phyloP scores from a whole-genome alignment of 2,888 invertebrate species.

The Empis stercorea region DNA sequence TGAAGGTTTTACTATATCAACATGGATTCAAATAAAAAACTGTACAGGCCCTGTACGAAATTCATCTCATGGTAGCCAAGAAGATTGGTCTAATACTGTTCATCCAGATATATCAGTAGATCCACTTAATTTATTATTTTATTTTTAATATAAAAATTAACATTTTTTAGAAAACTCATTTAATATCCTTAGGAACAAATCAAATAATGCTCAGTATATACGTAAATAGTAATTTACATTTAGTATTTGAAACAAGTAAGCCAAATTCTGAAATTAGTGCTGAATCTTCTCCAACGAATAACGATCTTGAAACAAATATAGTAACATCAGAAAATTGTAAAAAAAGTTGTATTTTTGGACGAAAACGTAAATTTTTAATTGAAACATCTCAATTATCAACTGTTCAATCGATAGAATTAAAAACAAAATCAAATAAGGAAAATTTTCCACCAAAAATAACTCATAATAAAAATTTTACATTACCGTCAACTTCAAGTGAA shows the following conservation, averaged over 20 bases:
- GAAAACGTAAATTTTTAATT: not conserved
- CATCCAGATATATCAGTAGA: not conserved
- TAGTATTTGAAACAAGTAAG: conserved; percentile 28
- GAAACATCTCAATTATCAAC: conserved; percentile 2
- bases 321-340: conserved; percentile 1
- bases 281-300: not conserved
- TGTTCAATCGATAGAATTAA: not conserved
- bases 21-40: conserved; percentile 30
- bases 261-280: conserved; percentile 24
- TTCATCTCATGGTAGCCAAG: not conserved
- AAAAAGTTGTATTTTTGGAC: not conserved
- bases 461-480: not conserved
- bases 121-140: not conserved
- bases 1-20: conserved; percentile 29
- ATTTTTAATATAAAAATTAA: not conserved
- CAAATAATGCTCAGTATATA: conserved; percentile 32
- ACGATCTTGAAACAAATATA: conserved; percentile 3
- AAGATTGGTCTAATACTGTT: not conserved
- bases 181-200: conserved; percentile 33
- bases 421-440: conserved; percentile 7
- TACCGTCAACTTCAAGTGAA: not conserved
- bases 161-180: conserved; percentile 24
- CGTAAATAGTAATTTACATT: conserved; percentile 25
- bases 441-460: conserved; percentile 4
- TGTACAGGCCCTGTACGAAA: conserved; percentile 17